Evolutionary conservation across 1,140 invertebrate species (phyloP).

Genomic region (Pinna nobilis): DNA sequence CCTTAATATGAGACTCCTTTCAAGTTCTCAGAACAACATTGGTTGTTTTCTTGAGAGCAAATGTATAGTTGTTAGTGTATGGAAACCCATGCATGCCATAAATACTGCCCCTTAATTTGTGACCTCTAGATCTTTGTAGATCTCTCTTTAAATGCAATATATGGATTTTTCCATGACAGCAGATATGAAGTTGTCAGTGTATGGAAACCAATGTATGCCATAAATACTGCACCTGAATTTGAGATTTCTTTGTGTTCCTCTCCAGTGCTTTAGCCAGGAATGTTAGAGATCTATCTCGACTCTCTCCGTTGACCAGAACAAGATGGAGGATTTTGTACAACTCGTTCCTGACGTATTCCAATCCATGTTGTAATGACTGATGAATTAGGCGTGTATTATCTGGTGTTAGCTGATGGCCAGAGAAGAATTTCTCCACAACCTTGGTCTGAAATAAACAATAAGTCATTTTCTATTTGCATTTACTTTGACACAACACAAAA

Average conservation of each 20-base stretch:
- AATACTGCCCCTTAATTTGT: too few relatives aligned
- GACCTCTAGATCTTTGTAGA: too few relatives aligned
- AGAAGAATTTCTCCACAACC: conserved; percentile 75
- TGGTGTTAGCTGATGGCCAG: conserved; percentile 66
- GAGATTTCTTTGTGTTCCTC: conserved; percentile 90
- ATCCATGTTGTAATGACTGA: conserved; percentile 68
- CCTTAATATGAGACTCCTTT: too few relatives aligned
- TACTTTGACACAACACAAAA: too few relatives aligned
- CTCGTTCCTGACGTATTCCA: conserved; percentile 75
- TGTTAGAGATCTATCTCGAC: conserved; percentile 84
- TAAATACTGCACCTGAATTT: conserved; percentile 85
- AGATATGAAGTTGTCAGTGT: too few relatives aligned
- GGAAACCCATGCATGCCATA: too few relatives aligned
- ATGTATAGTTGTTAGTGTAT: too few relatives aligned
- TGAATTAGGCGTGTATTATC: conserved; percentile 67
- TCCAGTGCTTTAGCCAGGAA: conserved; percentile 86
- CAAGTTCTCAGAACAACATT: too few relatives aligned
- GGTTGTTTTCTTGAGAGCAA: too few relatives aligned
- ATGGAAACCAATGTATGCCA: too few relatives aligned
- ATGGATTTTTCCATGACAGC: too few relatives aligned
- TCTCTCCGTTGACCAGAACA: conserved; percentile 86
- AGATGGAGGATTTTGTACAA: conserved; percentile 89
- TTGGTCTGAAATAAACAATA: conserved; percentile 67
- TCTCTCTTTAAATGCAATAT: too few relatives aligned
- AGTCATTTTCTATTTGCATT: neutral